Evolutionary conservation across 2,113 vertebrate species (phyloP).

Genomic region (Gadus chalcogrammus): DNA sequence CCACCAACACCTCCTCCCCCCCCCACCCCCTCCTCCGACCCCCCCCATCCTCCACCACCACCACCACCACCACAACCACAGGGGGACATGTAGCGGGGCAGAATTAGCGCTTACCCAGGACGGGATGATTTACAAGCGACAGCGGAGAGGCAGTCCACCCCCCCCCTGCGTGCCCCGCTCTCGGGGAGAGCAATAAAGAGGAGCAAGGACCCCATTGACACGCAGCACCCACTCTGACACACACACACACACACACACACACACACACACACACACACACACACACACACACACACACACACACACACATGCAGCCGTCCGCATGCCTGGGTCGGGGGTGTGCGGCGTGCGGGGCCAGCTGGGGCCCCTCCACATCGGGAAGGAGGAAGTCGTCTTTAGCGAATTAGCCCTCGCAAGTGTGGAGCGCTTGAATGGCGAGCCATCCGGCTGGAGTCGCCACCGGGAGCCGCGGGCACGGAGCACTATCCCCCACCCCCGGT

Average conservation of each 20-base stretch:
- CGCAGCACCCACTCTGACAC: conserved; percentile 38
- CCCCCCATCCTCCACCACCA: too few species aligned
- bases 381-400: conserved; percentile 60
- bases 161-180: conserved; percentile 22
- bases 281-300: too few species aligned
- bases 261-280: conserved; percentile 39
- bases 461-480: conserved; percentile 38
- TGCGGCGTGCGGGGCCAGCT: conserved; percentile 53
- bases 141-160: conserved; percentile 54
- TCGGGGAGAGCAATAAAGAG: conserved; percentile 65
- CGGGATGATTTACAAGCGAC: conserved; percentile 69
- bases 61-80: too few species aligned
- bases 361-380: conserved; percentile 48
- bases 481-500: too few species aligned
- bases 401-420: conserved; percentile 62
- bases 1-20: too few species aligned
- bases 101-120: conserved; percentile 1
- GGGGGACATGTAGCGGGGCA: too few species aligned
- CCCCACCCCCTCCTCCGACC: too few species aligned
- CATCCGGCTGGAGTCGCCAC: conserved; percentile 64
- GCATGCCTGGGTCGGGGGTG: conserved; percentile 44
- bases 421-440: conserved; percentile 51
- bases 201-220: conserved; percentile 53
- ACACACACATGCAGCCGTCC: conserved; percentile 33
- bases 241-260: too few species aligned